These are phyloP conservation scores for Saccostrea echinata DNA, from an alignment of 1,140 invertebrate species.

Conservation along the genomic window DNA sequence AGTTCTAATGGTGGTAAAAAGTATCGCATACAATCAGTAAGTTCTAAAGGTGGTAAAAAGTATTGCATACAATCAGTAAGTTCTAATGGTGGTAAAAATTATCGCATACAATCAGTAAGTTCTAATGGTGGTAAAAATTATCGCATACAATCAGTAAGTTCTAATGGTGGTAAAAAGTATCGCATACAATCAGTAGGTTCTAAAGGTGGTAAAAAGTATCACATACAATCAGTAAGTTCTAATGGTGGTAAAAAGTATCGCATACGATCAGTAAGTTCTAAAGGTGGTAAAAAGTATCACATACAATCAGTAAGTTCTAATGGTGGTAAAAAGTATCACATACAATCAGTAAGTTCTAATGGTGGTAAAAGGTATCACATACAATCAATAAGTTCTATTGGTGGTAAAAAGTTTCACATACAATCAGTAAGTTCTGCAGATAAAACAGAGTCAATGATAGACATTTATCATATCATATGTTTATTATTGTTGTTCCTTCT, in stretches of 20 bases:
- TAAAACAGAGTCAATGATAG: too few species aligned
- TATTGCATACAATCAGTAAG: slow-evolving; percentile 69
- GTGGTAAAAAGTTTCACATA: slow-evolving; percentile 74
- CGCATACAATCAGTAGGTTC: slow-evolving; percentile 66
- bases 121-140: slow-evolving; percentile 76
- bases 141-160: slow-evolving; percentile 68
- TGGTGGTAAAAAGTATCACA: slow-evolving; percentile 75
- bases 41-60: slow-evolving; percentile 76
- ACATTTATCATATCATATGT: too few species aligned
- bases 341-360: slow-evolving; percentile 65
- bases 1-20: slow-evolving; percentile 76
- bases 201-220: slow-evolving; percentile 77
- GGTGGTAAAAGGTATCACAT: slow-evolving; percentile 74
- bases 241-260: slow-evolving; percentile 76
- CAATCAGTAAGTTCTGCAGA: slow-evolving; percentile 66
- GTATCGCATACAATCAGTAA: slow-evolving; percentile 70
- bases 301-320: slow-evolving; percentile 64
- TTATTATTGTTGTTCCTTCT: too few species aligned
- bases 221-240: slow-evolving; percentile 70
- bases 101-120: slow-evolving; percentile 69
- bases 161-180: slow-evolving; percentile 78
- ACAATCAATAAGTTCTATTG: slow-evolving; percentile 66
- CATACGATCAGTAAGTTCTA: slow-evolving; percentile 68
- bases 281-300: slow-evolving; percentile 77
- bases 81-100: slow-evolving; percentile 76